Evolutionary conservation across 1,140 invertebrate species (phyloP).

Genomic region (Ceratoteleas bidentatus): DNA sequence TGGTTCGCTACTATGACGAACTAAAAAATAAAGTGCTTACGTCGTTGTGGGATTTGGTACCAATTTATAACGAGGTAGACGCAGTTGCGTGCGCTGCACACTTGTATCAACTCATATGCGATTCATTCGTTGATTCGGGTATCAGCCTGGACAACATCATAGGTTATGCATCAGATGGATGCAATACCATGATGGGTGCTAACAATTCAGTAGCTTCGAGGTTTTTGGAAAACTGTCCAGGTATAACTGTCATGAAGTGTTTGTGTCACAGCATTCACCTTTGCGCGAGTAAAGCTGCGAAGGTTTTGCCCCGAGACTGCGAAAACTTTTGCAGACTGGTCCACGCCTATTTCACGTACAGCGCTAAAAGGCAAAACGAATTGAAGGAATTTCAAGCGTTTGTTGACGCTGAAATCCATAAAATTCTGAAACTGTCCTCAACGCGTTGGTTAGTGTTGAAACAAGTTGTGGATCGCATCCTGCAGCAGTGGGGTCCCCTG

Average conservation of each 20-base stretch:
- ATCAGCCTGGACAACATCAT: conserved; percentile 4
- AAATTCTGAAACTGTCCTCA: too few species aligned
- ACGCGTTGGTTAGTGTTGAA: not conserved
- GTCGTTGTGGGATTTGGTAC: too few species aligned
- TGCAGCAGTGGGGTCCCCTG: conserved; percentile 38
- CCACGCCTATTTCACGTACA: conserved; percentile 35
- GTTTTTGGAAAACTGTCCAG: conserved; percentile 65
- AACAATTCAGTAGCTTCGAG: conserved; percentile 71
- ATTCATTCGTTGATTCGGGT: too few species aligned
- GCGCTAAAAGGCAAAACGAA: conserved; percentile 24
- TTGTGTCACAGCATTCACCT: conserved; percentile 75
- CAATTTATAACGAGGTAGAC: too few species aligned
- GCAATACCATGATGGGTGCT: conserved; percentile 72
- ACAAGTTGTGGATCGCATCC: conserved; percentile 30
- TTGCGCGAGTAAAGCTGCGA: conserved; percentile 72
- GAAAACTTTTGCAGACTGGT: conserved; percentile 64
- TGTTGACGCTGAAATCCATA: too few species aligned
- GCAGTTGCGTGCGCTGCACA: too few species aligned
- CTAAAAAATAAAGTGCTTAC: too few species aligned
- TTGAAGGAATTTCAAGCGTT: conserved; percentile 1
- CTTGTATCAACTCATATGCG: too few species aligned
- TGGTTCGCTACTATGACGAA: too few species aligned
- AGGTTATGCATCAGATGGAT: conserved; percentile 4
- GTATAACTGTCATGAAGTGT: conserved; percentile 74
- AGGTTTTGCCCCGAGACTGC: conserved; percentile 65